Conservation (phyloP, 2,797 vertebrate genomes). For the Cirrhinus molitorella region DNA sequence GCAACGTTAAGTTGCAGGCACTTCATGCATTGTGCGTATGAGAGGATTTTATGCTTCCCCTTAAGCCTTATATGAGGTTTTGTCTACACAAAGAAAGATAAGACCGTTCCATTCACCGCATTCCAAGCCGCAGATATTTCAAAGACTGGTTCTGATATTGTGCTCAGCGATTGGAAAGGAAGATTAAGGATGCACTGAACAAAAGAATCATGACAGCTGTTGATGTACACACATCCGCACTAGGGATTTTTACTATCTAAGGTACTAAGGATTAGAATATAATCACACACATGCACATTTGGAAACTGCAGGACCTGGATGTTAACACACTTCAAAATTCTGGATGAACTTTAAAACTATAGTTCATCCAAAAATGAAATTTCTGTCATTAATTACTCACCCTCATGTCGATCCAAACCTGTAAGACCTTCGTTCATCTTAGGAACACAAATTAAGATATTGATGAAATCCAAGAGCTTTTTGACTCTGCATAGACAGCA, state of each 20-base stretch:
- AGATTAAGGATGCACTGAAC: constrained; percentile 51
- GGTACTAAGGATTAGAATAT: neutral
- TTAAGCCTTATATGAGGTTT: constrained; percentile 50
- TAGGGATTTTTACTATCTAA: constrained; percentile 26
- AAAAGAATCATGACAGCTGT: constrained; percentile 34
- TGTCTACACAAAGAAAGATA: constrained; percentile 60
- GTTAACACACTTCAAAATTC: neutral
- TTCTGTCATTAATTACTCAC: too few species aligned
- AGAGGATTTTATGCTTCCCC: constrained; percentile 24
- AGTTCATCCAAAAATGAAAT: too few species aligned
- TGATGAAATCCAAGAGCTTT: too few species aligned
- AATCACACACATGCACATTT: constrained; percentile 27
- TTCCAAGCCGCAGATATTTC: constrained; percentile 54
- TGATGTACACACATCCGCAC: constrained; percentile 24
- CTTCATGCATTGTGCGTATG: neutral
- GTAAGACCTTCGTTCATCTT: too few species aligned
- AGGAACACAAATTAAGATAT: too few species aligned
- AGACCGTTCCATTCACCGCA: constrained; percentile 39
- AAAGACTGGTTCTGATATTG: constrained; percentile 48
- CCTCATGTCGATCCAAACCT: too few species aligned
- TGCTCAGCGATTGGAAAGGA: constrained; percentile 37
- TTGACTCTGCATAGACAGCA: too few species aligned
- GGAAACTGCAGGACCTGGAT: neutral
- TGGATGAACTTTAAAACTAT: too few species aligned
- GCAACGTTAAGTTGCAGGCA: neutral